phyloP scores from a whole-genome alignment of 1,140 invertebrate genomes.

The Hesperophylax magnus region DNA sequence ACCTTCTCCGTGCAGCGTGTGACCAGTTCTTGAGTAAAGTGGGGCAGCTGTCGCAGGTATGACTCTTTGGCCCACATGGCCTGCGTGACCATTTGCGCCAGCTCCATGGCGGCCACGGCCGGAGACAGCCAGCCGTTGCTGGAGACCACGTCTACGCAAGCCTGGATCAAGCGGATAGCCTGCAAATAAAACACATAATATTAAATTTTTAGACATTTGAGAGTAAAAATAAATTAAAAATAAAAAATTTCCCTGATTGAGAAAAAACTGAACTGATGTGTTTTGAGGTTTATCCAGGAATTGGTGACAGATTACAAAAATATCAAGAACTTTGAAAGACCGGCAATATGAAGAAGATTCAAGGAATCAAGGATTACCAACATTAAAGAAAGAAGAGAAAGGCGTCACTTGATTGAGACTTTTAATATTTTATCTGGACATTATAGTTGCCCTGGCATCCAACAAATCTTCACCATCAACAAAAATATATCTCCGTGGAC shows the following conservation, averaged over 20 bases:
- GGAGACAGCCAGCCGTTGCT: slow-evolving; percentile 98
- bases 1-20: slow-evolving; percentile 93
- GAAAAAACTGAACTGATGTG: not conserved
- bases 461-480: too few relatives aligned
- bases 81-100: slow-evolving; percentile 99
- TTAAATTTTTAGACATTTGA: too few relatives aligned
- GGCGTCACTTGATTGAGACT: too few relatives aligned
- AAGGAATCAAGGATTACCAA: too few relatives aligned
- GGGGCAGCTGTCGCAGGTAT: slow-evolving; percentile 96
- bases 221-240: not conserved
- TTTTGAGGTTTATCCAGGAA: not conserved
- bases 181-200: slow-evolving; percentile 46
- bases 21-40: slow-evolving; percentile 93
- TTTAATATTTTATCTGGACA: too few relatives aligned
- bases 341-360: too few relatives aligned
- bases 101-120: slow-evolving; percentile 98
- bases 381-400: too few relatives aligned
- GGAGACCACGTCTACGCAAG: slow-evolving; percentile 98
- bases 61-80: slow-evolving; percentile 99
- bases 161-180: slow-evolving; percentile 93
- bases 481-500: too few relatives aligned
- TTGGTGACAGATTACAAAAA: too few relatives aligned
- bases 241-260: too few relatives aligned
- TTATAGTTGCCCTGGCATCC: too few relatives aligned
- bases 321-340: too few relatives aligned